Base-by-base conservation (phyloP, 2,113 vertebrate species). In the Perccottus glenii region DNA sequence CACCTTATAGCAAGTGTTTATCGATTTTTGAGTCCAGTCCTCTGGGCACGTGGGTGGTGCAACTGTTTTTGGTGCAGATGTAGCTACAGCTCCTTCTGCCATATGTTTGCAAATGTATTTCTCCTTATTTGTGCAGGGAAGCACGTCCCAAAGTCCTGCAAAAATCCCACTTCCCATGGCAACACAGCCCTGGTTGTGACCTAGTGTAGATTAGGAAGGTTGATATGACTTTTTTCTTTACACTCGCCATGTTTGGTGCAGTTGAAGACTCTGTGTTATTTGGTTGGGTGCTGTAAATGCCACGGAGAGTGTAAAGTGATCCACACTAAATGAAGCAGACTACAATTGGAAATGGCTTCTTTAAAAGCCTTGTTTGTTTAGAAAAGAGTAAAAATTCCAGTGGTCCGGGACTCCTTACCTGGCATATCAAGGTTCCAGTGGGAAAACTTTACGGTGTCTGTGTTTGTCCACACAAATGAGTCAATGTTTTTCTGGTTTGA, bases 81-180 rank as follows among this genome's bases (percentile, higher is more conserved):
- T 95, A 15, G 76, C 48, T 0, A 93, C 92, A 2, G 93, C 91
- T 58, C 94, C 96, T 43, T 94, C 92, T 49, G 95, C 96, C 91
- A 91, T 91, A 5, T 92, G 72, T 76, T 98, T 98, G 82, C 97
- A 99, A 32, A 99, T 90, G 85, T 95, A 99, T 66, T 96, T 98
- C 63, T 93, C 93, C 46, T 87, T 93, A 64, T 94, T 95, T 45
- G 93, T 91, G 83, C 97, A 99, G 61, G 90, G 93, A 73, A 96
- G 74, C 67, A 98, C 81, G 89, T 97, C 95, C 97, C 97, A 99
- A 76, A 99, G 92, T 74, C 97, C 97, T 35, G 96, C 95, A 40
- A 93, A 73, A 75, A 86, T 61, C 40, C 96, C 96, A 16, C 95
- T 98, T 57, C 70, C 94, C 91, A 98, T 96, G 27, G 92, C 96